Evolutionary conservation across 2,888 invertebrate species (phyloP).

Genomic region (Thereva nobilitata): DNA sequence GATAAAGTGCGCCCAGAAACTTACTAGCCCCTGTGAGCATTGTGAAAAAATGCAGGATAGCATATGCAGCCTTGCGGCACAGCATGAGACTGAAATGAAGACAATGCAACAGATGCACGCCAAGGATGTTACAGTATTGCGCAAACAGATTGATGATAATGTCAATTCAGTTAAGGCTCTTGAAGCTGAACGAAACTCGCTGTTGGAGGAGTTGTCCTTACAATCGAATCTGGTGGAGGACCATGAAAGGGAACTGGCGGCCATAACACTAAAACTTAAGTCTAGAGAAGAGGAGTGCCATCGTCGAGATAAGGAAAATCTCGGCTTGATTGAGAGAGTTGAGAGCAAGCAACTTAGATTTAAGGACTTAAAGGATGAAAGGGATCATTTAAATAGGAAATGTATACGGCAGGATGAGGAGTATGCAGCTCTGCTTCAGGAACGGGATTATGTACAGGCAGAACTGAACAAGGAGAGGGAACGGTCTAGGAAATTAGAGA

Average conservation of each 20-base stretch:
- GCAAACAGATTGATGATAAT: conserved; percentile 51
- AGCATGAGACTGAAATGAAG: conserved; percentile 56
- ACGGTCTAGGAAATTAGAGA: conserved; percentile 72
- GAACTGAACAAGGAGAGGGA: conserved; percentile 68
- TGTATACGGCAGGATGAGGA: conserved; percentile 55
- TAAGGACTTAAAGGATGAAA: conserved; percentile 46
- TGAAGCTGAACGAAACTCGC: conserved; percentile 47
- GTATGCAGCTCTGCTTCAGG: conserved; percentile 53
- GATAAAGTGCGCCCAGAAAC: conserved; percentile 51
- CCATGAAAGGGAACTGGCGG: conserved; percentile 50
- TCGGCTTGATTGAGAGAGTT: conserved; percentile 47
- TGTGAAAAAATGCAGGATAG: conserved; percentile 59
- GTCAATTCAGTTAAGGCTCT: conserved; percentile 46
- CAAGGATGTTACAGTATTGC: conserved; percentile 47
- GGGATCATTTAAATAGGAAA: conserved; percentile 49
- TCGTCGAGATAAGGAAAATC: conserved; percentile 47
- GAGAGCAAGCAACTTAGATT: conserved; percentile 47
- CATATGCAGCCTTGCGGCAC: conserved; percentile 54
- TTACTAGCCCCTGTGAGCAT: conserved; percentile 57
- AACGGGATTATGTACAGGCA: conserved; percentile 59
- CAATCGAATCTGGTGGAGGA: conserved; percentile 54
- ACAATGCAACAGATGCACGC: conserved; percentile 56
- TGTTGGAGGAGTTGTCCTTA: conserved; percentile 51
- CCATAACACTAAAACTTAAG: conserved; percentile 47
- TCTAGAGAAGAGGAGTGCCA: conserved; percentile 51